These are phyloP conservation scores for Euphydryas editha DNA, from an alignment of 2,888 invertebrate species.

Conservation along the genomic window DNA sequence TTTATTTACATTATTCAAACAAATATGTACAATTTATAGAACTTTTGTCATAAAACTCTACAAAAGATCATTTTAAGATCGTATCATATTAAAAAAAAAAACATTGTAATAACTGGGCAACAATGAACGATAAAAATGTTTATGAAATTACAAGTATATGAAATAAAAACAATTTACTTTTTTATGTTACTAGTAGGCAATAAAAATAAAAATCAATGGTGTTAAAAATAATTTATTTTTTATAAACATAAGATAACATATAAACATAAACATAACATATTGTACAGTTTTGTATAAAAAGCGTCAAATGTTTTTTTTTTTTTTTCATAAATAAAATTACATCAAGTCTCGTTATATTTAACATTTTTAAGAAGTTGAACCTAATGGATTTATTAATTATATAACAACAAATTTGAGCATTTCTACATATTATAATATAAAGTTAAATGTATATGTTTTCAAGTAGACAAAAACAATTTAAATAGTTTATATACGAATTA, in stretches of 20 bases:
- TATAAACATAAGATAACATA: neutral
- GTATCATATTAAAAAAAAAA: conserved; percentile 12
- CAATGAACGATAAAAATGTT: neutral
- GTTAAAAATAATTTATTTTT: neutral
- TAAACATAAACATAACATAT: too few species aligned
- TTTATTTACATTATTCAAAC: conserved; percentile 12
- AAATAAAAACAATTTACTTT: neutral
- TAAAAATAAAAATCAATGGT: neutral
- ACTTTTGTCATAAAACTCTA: neutral
- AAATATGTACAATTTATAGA: neutral
- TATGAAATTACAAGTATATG: neutral
- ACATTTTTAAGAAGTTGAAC: too few species aligned
- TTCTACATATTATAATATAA: too few species aligned
- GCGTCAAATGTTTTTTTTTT: too few species aligned
- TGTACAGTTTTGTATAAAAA: too few species aligned
- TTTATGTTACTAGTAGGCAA: neutral
- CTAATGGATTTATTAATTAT: too few species aligned
- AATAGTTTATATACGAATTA: too few species aligned
- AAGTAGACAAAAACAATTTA: too few species aligned
- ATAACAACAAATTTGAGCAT: too few species aligned
- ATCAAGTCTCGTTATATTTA: too few species aligned
- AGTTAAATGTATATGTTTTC: too few species aligned
- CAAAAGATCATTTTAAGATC: neutral
- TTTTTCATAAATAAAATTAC: too few species aligned
- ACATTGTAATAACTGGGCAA: neutral